A percentile compares a stretch with the other conserved stretches of the same genome.
phyloP scores from a whole-genome alignment of 2,888 invertebrate genomes.

The Argyresthia albistria region DNA sequence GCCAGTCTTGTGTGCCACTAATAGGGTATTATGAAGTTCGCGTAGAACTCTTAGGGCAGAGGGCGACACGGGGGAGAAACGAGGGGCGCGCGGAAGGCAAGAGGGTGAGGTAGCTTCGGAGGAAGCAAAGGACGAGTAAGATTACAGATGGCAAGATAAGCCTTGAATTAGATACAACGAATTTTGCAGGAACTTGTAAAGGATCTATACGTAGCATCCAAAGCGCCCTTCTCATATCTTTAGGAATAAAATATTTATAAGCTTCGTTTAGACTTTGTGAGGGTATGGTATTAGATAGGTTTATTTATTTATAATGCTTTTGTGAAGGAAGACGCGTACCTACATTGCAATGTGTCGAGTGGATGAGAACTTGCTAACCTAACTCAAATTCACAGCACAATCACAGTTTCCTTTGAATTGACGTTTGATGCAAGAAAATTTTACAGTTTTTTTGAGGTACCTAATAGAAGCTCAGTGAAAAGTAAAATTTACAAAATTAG shows the following conservation, averaged over 20 bases:
- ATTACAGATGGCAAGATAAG: conserved; percentile 70
- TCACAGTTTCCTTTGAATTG: too few species aligned
- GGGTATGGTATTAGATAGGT: neutral
- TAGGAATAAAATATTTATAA: neutral
- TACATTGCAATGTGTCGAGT: neutral
- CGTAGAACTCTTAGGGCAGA: conserved; percentile 43
- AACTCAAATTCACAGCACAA: too few species aligned
- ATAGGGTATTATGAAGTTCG: conserved; percentile 69
- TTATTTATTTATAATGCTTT: neutral
- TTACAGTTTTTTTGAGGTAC: too few species aligned
- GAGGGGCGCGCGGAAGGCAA: conserved; percentile 17
- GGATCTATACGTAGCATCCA: conserved; percentile 26
- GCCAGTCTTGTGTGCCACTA: conserved; percentile 46
- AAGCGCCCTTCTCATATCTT: conserved; percentile 27
- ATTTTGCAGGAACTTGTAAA: conserved; percentile 66
- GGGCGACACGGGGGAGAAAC: conserved; percentile 18
- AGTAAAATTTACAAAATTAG: too few species aligned
- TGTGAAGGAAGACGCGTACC: neutral
- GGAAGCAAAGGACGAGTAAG: conserved; percentile 44
- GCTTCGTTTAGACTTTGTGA: neutral
- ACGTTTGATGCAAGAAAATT: too few species aligned
- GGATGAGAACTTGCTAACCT: too few species aligned
- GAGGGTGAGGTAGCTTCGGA: conserved; percentile 31
- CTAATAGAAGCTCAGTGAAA: too few species aligned
- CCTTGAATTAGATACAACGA: conserved; percentile 67